Conservation (phyloP, 2,113 vertebrate species). For the Heloderma charlesbogerti region DNA sequence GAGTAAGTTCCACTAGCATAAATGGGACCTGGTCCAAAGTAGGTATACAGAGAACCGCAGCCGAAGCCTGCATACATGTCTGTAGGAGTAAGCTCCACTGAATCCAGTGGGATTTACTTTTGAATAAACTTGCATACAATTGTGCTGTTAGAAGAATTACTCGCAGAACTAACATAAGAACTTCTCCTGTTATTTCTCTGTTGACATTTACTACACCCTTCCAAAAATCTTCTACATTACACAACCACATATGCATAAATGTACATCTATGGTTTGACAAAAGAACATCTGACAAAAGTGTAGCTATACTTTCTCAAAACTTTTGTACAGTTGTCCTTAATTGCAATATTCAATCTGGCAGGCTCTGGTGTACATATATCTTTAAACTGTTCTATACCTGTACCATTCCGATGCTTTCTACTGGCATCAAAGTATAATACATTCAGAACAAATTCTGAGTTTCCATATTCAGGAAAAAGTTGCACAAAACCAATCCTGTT, state of each 20-base stretch:
- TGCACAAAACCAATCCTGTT: neutral
- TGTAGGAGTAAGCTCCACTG: neutral
- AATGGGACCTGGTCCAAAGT: neutral
- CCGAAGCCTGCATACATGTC: neutral
- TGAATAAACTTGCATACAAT: neutral
- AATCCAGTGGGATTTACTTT: neutral
- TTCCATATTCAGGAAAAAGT: neutral
- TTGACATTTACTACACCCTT: neutral
- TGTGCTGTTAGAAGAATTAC: neutral
- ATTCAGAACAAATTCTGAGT: neutral
- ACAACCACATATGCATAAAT: neutral
- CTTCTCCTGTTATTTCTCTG: neutral
- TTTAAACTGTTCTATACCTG: neutral
- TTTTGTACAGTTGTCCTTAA: neutral
- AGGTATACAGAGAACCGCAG: neutral
- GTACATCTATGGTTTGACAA: neutral
- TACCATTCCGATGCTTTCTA: neutral
- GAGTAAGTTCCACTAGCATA: neutral
- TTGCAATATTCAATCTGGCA: no score
- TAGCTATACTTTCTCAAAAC: neutral
- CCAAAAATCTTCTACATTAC: neutral
- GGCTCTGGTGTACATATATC: neutral
- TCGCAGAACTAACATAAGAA: neutral
- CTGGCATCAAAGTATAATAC: neutral
- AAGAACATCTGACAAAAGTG: neutral